Conservation (phyloP, 2,888 invertebrate genomes). For the Cylindroiulus punctatus region DNA sequence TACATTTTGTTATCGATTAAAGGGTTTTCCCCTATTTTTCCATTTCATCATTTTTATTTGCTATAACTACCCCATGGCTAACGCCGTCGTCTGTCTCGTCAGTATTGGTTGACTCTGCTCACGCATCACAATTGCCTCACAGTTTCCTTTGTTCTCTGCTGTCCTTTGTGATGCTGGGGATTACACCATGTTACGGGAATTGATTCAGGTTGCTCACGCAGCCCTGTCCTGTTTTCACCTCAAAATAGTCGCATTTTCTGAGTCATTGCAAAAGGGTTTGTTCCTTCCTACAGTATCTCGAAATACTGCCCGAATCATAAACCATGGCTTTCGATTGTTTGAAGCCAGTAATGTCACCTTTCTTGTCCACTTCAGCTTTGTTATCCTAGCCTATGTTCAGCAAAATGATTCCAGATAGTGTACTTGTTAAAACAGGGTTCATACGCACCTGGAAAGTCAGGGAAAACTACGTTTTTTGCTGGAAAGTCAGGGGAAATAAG, state of each 20-base stretch:
- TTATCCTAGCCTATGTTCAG: no score
- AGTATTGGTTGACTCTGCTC: background rate
- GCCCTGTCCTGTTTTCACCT: background rate
- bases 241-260: background rate
- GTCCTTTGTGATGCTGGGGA: slow-evolving; percentile 6
- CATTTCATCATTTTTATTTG: background rate
- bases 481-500: no score
- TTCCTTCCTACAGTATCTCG: no score
- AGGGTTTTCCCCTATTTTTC: background rate
- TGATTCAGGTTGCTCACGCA: background rate
- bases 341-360: no score
- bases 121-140: slow-evolving; percentile 37
- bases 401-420: no score
- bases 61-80: background rate
- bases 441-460: no score
- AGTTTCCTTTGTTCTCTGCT: background rate
- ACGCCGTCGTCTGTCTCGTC: background rate
- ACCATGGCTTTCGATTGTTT: no score
- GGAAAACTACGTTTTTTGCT: no score
- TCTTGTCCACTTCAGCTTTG: no score
- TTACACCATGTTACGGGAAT: background rate
- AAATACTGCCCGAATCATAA: no score
- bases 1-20: background rate
- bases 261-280: background rate
- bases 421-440: no score